Evolutionary conservation across 2,113 vertebrate species (phyloP).

Genomic region (Lagopus leucura): DNA sequence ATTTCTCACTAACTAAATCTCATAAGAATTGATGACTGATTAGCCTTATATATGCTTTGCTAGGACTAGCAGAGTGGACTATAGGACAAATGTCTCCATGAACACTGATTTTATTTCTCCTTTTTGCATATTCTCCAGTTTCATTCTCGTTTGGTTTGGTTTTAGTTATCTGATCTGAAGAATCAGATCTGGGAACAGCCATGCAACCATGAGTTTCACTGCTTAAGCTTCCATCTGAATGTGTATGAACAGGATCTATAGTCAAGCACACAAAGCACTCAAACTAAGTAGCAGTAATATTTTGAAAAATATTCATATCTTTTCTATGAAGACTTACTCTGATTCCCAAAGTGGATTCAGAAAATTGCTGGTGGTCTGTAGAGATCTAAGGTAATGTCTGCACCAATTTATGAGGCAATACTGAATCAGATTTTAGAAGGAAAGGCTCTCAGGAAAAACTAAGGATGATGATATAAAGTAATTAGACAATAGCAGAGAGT

Average conservation of each 20-base stretch:
- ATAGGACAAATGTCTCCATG: background rate
- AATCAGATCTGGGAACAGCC: background rate
- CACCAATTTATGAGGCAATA: background rate
- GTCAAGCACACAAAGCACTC: fast-evolving
- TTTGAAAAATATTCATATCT: background rate
- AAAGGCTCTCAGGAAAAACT: background rate
- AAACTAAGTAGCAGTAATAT: background rate
- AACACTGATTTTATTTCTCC: background rate
- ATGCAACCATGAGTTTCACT: background rate
- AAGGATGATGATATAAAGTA: background rate
- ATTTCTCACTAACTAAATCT: background rate
- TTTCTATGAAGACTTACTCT: background rate
- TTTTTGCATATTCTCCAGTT: background rate
- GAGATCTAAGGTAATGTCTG: background rate
- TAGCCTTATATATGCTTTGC: background rate
- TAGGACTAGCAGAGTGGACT: background rate
- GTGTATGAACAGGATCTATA: background rate
- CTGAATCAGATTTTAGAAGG: background rate
- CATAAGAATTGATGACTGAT: background rate
- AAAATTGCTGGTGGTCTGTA: background rate
- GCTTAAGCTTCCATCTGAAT: background rate
- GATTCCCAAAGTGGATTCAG: background rate
- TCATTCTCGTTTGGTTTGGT: background rate
- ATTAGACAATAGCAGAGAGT: background rate
- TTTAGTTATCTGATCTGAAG: background rate